phyloP scores from a whole-genome alignment of 1,140 invertebrate species.

The Drosophila nikananu region DNA sequence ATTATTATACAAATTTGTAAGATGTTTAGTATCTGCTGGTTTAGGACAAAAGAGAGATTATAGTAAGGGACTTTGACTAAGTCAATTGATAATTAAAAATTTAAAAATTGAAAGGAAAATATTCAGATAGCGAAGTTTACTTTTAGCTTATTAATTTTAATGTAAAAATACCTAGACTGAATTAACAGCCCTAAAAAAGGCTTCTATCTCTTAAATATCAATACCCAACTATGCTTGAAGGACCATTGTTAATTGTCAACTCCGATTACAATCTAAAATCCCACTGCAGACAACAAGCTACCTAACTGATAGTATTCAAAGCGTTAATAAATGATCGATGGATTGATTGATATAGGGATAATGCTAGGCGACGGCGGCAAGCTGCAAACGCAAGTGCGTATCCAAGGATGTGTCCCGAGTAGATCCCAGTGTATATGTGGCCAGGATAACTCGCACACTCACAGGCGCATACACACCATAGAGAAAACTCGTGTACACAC shows the following conservation, averaged over 20 bases:
- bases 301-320: constrained; percentile 12
- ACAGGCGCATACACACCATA: neutral
- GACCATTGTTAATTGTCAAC: constrained; percentile 19
- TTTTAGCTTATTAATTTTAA: neutral
- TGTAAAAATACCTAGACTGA: neutral
- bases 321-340: constrained; percentile 31
- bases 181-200: no score
- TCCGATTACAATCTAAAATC: constrained; percentile 5
- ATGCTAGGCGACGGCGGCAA: constrained; percentile 10
- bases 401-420: constrained; percentile 21
- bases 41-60: neutral
- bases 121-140: neutral
- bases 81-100: neutral
- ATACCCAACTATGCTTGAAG: neutral
- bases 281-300: constrained; percentile 10
- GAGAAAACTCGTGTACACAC: constrained; percentile 39
- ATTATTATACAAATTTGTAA: neutral
- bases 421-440: constrained; percentile 23
- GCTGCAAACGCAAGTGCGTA: constrained; percentile 18
- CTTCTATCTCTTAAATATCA: neutral
- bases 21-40: neutral
- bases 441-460: constrained; percentile 28
- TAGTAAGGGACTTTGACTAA: neutral
- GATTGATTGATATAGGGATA: constrained; percentile 12
- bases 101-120: no score